Conservation (phyloP, 2,113 vertebrate genomes). For the Craseonycteris thonglongyai region DNA sequence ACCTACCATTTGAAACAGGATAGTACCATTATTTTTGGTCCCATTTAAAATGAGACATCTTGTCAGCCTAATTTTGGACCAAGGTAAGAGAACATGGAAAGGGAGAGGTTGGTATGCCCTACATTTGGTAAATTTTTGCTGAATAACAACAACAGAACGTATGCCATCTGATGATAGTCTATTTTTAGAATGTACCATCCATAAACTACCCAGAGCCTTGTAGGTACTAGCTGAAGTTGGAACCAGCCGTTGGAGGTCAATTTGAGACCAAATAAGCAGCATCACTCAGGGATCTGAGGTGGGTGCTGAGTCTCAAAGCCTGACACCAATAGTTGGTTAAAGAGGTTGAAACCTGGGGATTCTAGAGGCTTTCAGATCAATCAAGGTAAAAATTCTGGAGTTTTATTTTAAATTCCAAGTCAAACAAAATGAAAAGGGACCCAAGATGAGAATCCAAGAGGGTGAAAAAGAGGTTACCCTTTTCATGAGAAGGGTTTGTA, state of each 20-base stretch:
- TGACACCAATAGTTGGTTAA: not conserved
- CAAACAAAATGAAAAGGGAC: not conserved
- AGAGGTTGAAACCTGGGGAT: not conserved
- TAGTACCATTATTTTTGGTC: too few species aligned
- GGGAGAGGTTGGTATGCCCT: not conserved
- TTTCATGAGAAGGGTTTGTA: not conserved
- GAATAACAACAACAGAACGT: not conserved
- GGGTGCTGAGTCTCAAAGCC: not conserved
- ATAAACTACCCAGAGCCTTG: not conserved
- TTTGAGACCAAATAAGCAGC: not conserved
- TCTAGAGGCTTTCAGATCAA: not conserved
- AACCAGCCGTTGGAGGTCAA: not conserved
- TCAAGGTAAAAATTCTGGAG: not conserved
- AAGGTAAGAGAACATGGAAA: not conserved
- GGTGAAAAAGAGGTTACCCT: not conserved
- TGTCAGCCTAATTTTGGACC: too few species aligned
- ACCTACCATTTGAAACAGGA: too few species aligned
- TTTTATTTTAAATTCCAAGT: slow-evolving; percentile 8
- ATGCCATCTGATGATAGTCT: not conserved
- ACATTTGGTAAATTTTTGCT: not conserved
- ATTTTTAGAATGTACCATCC: not conserved
- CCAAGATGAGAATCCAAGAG: not conserved
- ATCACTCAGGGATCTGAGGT: not conserved
- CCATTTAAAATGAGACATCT: too few species aligned
- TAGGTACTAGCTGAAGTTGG: not conserved